A percentile compares a stretch with the other conserved stretches of the same genome.
These are phyloP conservation scores for Jaculus jaculus DNA, from an alignment of 2,113 vertebrate species.

Conservation along the genomic window DNA sequence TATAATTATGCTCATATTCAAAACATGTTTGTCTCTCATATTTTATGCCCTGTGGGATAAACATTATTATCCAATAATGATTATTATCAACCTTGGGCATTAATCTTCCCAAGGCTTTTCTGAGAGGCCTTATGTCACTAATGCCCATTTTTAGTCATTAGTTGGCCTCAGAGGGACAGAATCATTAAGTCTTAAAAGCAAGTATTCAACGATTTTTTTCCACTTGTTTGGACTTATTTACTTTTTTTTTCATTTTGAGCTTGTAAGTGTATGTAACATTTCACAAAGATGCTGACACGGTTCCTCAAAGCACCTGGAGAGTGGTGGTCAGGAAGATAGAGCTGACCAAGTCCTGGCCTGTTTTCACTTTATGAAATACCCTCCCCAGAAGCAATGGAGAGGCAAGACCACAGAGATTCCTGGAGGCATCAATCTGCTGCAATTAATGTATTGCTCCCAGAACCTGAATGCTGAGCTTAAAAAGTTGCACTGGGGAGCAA, in stretches of 20 bases:
- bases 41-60: constrained; percentile 1
- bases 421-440: constrained; percentile 60
- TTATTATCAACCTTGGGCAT: constrained; percentile 14
- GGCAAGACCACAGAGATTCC: constrained; percentile 15
- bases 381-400: not conserved
- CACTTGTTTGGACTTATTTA: constrained; percentile 71
- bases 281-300: constrained; percentile 36
- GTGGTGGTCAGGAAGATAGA: not conserved
- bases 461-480: constrained; percentile 46
- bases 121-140: constrained; percentile 13
- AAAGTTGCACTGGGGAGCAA: constrained; percentile 25
- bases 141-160: constrained; percentile 32
- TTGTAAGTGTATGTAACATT: constrained; percentile 64
- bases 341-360: constrained; percentile 50
- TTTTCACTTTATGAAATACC: constrained; percentile 73
- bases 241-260: not conserved
- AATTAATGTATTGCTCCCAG: constrained; percentile 57
- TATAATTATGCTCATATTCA: not conserved
- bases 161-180: constrained; percentile 10
- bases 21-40: not conserved
- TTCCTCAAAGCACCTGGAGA: constrained; percentile 63
- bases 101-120: constrained; percentile 26
- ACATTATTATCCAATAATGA: not conserved
- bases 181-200: constrained; percentile 58
- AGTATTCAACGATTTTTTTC: constrained; percentile 67